phyloP scores from a whole-genome alignment of 2,113 vertebrate genomes.

The Scomber scombrus region DNA sequence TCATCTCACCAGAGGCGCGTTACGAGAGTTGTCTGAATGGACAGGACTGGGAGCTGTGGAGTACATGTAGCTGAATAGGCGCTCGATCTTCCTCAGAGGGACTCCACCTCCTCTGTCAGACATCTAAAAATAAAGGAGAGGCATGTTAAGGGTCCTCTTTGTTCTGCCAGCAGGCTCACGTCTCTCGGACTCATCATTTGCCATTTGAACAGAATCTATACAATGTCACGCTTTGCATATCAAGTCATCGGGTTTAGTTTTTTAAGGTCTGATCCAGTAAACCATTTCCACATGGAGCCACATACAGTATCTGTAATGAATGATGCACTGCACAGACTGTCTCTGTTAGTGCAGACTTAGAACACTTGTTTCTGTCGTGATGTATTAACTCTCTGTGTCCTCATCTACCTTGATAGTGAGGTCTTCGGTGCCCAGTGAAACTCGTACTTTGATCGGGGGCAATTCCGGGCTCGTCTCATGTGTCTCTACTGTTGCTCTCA shows the following conservation, averaged over 20 bases:
- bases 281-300: neutral
- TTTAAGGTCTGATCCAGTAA: too few species aligned
- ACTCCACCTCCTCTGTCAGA: conserved; percentile 96
- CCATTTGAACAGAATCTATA: conserved; percentile 18
- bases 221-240: neutral
- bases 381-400: neutral
- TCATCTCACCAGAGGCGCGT: conserved; percentile 92
- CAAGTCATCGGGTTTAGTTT: neutral
- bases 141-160: conserved; percentile 4
- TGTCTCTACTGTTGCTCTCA: conserved; percentile 97
- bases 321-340: neutral
- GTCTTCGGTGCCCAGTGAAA: conserved; percentile 94
- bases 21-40: conserved; percentile 85
- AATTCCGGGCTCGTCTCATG: conserved; percentile 89
- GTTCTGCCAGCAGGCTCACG: conserved; percentile 8
- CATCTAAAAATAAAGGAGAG: conserved; percentile 84
- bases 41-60: conserved; percentile 94
- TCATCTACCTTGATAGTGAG: conserved; percentile 94
- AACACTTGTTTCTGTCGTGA: neutral
- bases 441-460: conserved; percentile 91
- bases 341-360: neutral
- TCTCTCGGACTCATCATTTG: neutral
- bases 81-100: conserved; percentile 93
- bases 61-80: conserved; percentile 97
- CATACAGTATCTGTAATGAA: neutral